Evolutionary conservation across 2,113 vertebrate species (phyloP), one percentile per base, ranked within the genome.

Genomic region (Asarcornis scutulata): DNA sequence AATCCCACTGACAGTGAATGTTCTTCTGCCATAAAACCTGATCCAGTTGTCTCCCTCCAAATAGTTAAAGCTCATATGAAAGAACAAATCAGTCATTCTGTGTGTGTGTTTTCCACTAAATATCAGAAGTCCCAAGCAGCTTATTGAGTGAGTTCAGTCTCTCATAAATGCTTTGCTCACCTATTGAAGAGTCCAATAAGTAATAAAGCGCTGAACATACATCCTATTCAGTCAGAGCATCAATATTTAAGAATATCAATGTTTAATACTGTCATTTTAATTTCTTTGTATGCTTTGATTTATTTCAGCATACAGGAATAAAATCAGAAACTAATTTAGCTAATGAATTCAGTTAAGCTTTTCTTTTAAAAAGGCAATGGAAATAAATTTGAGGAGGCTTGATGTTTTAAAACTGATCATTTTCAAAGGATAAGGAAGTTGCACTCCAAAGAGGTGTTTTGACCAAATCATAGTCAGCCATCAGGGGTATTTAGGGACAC

Each of bases 191-290:
- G 22, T 66, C 75, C 88, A 88, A 60, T 46, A 93, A 83, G 88
- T 55, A 92, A 82, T 82, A 93, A 89, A 84, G 50, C 48, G 76
- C 53, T 3, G 5, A 82, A 90, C 31, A 86, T 79, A 95, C 84
- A 94, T 86, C 53, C 40, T 89, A 48, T 84, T 81, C 91, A 93
- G 53, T 26, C 32, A 87, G 40, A 89, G 4, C 67, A 86, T 95
- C 73, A 91, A 75, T 92, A 86, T 94, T 96, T 86, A 90, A 95
- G 91, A 71, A 59, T 69, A 80, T 71, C 68, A 71, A 83, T 84
- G 63, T 80, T 90, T 83, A 87, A 93, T 83, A 79, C 38, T 87
- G 56, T 83, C 63, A 84, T 83, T 93, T 95, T 90, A 91, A 81
- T 93, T 91, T 91, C 48, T 42, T 72, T 88, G 29, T 63, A 21